A percentile compares a stretch with the other conserved stretches of the same genome.
These are phyloP conservation scores for Eumerus sabulonum DNA, from an alignment of 2,888 invertebrate species.

Conservation along the genomic window DNA sequence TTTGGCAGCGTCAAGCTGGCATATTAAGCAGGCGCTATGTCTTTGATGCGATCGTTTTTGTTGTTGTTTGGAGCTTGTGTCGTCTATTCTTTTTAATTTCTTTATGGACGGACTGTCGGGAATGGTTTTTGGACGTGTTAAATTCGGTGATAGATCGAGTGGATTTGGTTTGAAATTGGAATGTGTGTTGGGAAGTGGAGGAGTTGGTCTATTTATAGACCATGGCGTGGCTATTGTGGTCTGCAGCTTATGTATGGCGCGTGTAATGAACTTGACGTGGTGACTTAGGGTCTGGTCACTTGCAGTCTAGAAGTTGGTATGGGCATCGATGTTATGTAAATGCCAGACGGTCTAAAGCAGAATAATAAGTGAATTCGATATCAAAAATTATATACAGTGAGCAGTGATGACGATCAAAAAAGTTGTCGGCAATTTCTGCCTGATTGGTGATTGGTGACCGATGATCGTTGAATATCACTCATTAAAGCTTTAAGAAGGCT, in stretches of 20 bases:
- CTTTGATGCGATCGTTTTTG: conserved; percentile 49
- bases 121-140: conserved; percentile 55
- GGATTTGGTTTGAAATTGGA: conserved; percentile 27
- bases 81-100: conserved; percentile 3
- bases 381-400: too few relatives aligned
- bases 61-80: conserved; percentile 27
- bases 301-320: too few relatives aligned
- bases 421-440: too few relatives aligned
- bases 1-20: conserved; percentile 47
- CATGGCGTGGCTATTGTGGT: background rate
- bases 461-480: too few relatives aligned
- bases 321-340: too few relatives aligned
- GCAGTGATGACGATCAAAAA: too few relatives aligned
- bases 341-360: too few relatives aligned
- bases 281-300: too few relatives aligned
- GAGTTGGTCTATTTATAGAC: background rate
- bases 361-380: too few relatives aligned
- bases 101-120: conserved; percentile 22
- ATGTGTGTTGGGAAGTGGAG: conserved; percentile 28
- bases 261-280: background rate
- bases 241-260: background rate
- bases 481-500: too few relatives aligned
- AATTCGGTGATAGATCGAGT: conserved; percentile 50
- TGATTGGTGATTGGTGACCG: too few relatives aligned
- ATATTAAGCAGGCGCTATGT: conserved; percentile 60